These are phyloP conservation scores for Plectus sambesii DNA, from an alignment of 1,140 invertebrate species.

Conservation along the genomic window DNA sequence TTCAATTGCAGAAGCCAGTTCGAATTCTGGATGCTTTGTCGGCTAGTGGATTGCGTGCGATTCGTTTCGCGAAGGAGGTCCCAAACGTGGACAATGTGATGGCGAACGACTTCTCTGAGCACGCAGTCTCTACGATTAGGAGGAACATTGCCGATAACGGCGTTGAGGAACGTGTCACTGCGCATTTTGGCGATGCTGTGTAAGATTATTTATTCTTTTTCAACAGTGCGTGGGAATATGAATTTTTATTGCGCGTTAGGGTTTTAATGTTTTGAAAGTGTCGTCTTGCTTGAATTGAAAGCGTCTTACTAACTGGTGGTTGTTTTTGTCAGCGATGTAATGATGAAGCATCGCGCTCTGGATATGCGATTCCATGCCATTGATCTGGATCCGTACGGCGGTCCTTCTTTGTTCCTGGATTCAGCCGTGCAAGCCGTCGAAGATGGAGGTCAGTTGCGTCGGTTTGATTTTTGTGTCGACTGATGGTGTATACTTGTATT, in stretches of 20 bases:
- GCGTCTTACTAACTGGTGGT: slow-evolving; percentile 9
- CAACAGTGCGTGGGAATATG: slow-evolving; percentile 1
- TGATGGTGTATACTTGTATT: slow-evolving; percentile 1
- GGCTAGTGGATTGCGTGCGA: slow-evolving; percentile 82
- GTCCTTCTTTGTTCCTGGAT: slow-evolving; percentile 73
- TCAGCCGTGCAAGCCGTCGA: slow-evolving; percentile 58
- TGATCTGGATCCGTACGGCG: slow-evolving; percentile 95
- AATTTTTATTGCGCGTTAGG: neutral
- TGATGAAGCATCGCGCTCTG: slow-evolving; percentile 62
- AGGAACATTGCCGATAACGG: slow-evolving; percentile 68
- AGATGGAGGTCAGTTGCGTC: no score
- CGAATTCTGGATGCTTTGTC: slow-evolving; percentile 79
- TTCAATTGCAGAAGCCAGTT: no score
- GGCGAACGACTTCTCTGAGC: slow-evolving; percentile 82
- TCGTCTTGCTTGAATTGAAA: neutral
- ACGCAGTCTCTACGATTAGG: slow-evolving; percentile 73
- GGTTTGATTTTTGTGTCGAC: slow-evolving; percentile 14
- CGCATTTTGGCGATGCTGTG: slow-evolving; percentile 69
- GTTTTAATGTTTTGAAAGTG: neutral
- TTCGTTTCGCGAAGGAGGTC: slow-evolving; percentile 90
- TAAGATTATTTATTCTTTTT: slow-evolving; percentile 48
- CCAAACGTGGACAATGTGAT: slow-evolving; percentile 63
- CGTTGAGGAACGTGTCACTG: slow-evolving; percentile 61
- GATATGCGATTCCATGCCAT: slow-evolving; percentile 71
- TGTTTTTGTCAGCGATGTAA: slow-evolving; percentile 59